A percentile compares a stretch with the other conserved stretches of the same genome.
Evolutionary conservation across 2,888 invertebrate species (phyloP).

Genomic region (Colletes collaris): DNA sequence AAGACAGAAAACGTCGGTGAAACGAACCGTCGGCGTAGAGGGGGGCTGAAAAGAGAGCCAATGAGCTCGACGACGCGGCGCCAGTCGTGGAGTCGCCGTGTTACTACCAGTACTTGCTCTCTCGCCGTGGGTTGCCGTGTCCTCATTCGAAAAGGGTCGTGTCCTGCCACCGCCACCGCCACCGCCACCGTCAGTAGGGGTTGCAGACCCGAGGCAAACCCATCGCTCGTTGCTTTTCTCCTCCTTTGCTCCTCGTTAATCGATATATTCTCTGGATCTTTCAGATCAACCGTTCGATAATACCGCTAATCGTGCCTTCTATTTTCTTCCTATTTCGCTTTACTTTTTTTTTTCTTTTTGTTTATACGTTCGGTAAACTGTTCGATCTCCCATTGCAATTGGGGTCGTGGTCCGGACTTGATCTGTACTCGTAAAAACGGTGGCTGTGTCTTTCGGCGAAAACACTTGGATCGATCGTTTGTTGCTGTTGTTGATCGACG

Average conservation of each 20-base stretch:
- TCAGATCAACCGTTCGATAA: background rate
- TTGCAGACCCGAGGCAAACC: constrained; percentile 68
- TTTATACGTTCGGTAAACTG: background rate
- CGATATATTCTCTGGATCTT: constrained; percentile 10
- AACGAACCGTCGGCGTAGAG: too few species aligned
- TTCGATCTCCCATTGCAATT: background rate
- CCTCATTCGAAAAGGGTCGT: constrained; percentile 66
- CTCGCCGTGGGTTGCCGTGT: constrained; percentile 57
- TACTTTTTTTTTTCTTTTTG: background rate
- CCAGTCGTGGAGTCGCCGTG: constrained; percentile 73
- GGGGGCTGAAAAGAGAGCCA: constrained; percentile 57
- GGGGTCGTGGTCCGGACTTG: constrained; percentile 4
- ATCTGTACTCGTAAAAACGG: background rate
- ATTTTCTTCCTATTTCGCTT: background rate
- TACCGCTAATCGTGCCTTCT: background rate
- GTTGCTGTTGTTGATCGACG: constrained; percentile 6
- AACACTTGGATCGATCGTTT: constrained; percentile 4
- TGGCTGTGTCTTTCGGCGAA: constrained; percentile 8
- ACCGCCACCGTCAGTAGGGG: constrained; percentile 72
- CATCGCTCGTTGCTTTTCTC: background rate
- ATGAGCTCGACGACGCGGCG: constrained; percentile 74
- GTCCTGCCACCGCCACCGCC: constrained; percentile 61
- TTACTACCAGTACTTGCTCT: constrained; percentile 56
- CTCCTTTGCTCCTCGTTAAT: background rate
- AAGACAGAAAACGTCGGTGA: constrained; percentile 14